A percentile compares a stretch with the other conserved stretches of the same genome.
Conservation (phyloP, 2,113 vertebrate species). For the Xiphophorus hellerii region DNA sequence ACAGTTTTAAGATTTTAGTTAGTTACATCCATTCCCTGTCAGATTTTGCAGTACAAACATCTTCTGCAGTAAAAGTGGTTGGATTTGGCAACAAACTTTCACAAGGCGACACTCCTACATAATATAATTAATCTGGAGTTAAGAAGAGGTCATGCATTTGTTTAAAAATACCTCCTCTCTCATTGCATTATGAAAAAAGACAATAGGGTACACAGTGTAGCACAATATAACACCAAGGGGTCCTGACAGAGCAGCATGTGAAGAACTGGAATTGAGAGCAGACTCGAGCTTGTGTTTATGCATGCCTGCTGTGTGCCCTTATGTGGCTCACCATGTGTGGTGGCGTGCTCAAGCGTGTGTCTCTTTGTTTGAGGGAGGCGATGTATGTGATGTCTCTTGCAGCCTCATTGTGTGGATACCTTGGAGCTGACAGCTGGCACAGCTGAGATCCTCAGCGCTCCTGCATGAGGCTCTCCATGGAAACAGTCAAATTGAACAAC, state of each 20-base stretch:
- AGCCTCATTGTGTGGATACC: slow-evolving; percentile 29
- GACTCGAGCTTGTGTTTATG: slow-evolving; percentile 18
- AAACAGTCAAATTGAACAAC: slow-evolving; percentile 56
- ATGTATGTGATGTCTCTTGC: slow-evolving; percentile 38
- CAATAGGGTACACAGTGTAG: neutral
- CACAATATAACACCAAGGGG: neutral
- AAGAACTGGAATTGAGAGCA: neutral
- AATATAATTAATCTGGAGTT: neutral
- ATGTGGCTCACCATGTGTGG: slow-evolving; percentile 31
- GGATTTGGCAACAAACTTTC: neutral
- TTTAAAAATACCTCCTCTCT: neutral
- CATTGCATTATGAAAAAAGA: neutral
- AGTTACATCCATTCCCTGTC: neutral
- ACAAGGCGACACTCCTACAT: neutral
- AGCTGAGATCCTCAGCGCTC: slow-evolving; percentile 44
- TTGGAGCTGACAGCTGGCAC: slow-evolving; percentile 55
- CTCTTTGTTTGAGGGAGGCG: slow-evolving; percentile 2
- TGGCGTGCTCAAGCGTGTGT: slow-evolving; percentile 26
- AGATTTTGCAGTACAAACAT: neutral
- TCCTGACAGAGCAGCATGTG: slow-evolving; percentile 2
- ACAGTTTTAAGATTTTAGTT: neutral
- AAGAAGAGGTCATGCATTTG: neutral
- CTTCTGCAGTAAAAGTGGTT: neutral
- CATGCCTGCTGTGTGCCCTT: slow-evolving; percentile 35
- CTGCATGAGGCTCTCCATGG: slow-evolving; percentile 48